Percentiles rank a stretch among this genome's conserved stretches.
Conservation (phyloP, 2,888 invertebrate genomes). For the Zootermopsis nevadensis region DNA sequence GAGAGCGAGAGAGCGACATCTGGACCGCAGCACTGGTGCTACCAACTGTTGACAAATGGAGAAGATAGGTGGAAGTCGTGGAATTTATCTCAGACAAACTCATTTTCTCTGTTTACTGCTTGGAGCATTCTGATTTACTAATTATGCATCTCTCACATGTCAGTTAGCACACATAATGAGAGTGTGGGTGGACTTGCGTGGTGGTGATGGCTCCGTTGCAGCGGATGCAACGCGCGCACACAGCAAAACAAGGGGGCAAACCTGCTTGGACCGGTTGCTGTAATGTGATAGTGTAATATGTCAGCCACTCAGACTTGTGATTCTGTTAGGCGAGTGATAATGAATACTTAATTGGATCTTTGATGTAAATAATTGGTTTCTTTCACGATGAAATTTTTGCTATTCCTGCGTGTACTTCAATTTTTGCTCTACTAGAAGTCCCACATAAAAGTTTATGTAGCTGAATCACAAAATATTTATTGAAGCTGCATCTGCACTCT, state of each 20-base stretch:
- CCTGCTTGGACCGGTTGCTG: neutral
- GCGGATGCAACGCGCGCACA: neutral
- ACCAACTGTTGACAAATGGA: slow-evolving; percentile 13
- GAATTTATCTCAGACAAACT: slow-evolving; percentile 13
- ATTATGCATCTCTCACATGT: neutral
- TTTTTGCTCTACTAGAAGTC: too few relatives aligned
- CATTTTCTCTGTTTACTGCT: slow-evolving; percentile 1
- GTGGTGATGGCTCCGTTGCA: neutral
- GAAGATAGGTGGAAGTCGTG: slow-evolving; percentile 35
- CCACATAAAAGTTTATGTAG: too few relatives aligned
- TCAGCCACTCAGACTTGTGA: too few relatives aligned
- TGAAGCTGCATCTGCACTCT: too few relatives aligned
- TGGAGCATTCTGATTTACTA: neutral
- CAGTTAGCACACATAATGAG: neutral
- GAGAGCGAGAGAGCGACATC: slow-evolving; percentile 16
- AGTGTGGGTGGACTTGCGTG: neutral
- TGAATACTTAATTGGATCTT: too few relatives aligned
- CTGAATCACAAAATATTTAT: too few relatives aligned
- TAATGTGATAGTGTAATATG: too few relatives aligned
- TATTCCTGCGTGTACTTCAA: too few relatives aligned
- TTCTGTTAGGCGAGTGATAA: too few relatives aligned
- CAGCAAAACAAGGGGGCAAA: neutral
- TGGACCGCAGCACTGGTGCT: slow-evolving; percentile 4
- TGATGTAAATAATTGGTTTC: too few relatives aligned
- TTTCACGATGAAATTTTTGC: too few relatives aligned